These are phyloP conservation scores for Loxodonta africana DNA, from an alignment of 2,113 vertebrate species.

Conservation along the genomic window DNA sequence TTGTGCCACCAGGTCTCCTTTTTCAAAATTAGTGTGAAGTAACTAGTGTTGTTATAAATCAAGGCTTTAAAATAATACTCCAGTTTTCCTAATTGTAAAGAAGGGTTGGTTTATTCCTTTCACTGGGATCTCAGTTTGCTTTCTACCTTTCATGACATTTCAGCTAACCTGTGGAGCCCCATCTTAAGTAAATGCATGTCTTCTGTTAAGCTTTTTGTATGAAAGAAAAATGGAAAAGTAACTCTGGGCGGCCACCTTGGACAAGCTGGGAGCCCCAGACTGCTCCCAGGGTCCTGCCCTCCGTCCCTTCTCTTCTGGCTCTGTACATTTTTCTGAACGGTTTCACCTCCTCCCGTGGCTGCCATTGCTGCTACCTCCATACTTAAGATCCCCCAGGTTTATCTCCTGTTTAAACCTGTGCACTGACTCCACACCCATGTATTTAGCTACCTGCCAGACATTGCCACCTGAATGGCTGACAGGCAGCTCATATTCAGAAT, in stretches of 20 bases:
- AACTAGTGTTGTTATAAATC: not conserved
- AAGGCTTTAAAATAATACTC: constrained; percentile 29
- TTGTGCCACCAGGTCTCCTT: too few species aligned
- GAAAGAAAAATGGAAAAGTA: not conserved
- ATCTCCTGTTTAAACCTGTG: not conserved
- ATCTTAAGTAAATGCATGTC: not conserved
- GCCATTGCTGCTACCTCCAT: not conserved
- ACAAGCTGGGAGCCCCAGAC: not conserved
- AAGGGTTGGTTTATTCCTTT: not conserved
- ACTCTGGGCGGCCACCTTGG: not conserved
- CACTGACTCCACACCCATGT: not conserved
- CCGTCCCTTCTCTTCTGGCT: not conserved
- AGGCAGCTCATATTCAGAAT: not conserved
- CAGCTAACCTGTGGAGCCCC: not conserved
- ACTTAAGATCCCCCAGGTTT: not conserved
- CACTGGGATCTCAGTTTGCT: not conserved
- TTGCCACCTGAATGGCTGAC: not conserved
- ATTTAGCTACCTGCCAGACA: not conserved
- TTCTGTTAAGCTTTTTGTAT: not conserved
- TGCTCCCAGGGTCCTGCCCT: not conserved
- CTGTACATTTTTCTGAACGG: not conserved
- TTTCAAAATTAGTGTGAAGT: not conserved
- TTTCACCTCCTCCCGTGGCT: not conserved
- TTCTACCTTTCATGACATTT: not conserved
- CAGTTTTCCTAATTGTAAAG: not conserved